Percentiles rank a stretch among this genome's conserved stretches.
Conservation (phyloP, 64 coral and sea anemone species). For the Montipora sp. region DNA sequence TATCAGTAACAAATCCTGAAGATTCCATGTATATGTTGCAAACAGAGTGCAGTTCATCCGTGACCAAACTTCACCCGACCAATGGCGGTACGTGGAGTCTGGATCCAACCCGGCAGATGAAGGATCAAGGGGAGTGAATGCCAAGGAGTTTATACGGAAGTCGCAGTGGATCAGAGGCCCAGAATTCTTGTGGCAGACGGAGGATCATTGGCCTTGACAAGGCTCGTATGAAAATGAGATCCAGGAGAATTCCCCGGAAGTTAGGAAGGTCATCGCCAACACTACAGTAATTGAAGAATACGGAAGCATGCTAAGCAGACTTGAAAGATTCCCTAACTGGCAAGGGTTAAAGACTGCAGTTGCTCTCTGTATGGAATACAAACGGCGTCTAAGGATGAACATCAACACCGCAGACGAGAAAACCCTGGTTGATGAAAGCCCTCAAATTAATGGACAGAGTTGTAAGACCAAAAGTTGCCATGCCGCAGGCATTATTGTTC, state of each 20-base stretch:
- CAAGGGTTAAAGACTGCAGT: slow-evolving; percentile 42
- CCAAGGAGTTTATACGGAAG: slow-evolving; percentile 21
- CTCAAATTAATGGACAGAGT: background rate
- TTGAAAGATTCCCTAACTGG: slow-evolving; percentile 56
- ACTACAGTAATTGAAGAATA: background rate
- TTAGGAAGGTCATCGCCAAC: slow-evolving; percentile 15
- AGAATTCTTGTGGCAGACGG: slow-evolving; percentile 48
- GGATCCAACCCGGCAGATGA: slow-evolving; percentile 39
- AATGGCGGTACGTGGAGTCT: slow-evolving; percentile 44
- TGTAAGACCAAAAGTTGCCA: background rate
- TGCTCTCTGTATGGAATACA: slow-evolving; percentile 33
- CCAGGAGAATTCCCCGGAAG: background rate
- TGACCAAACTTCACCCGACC: slow-evolving; percentile 22
- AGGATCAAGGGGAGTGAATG: slow-evolving; percentile 49
- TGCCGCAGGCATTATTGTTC: background rate
- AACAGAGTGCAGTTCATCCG: slow-evolving; percentile 46
- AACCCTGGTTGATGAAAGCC: background rate
- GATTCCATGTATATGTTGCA: slow-evolving; percentile 48
- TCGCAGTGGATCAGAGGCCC: slow-evolving; percentile 53
- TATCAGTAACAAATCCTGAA: slow-evolving; percentile 24
- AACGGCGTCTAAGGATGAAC: slow-evolving; percentile 7
- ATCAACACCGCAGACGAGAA: background rate
- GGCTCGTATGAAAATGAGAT: background rate
- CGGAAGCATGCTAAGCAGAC: background rate
- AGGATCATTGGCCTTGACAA: slow-evolving; percentile 31